Percentiles rank a stretch among this genome's conserved stretches.
Evolutionary conservation across 2,888 invertebrate species (phyloP).

Genomic region (Rapana venosa): DNA sequence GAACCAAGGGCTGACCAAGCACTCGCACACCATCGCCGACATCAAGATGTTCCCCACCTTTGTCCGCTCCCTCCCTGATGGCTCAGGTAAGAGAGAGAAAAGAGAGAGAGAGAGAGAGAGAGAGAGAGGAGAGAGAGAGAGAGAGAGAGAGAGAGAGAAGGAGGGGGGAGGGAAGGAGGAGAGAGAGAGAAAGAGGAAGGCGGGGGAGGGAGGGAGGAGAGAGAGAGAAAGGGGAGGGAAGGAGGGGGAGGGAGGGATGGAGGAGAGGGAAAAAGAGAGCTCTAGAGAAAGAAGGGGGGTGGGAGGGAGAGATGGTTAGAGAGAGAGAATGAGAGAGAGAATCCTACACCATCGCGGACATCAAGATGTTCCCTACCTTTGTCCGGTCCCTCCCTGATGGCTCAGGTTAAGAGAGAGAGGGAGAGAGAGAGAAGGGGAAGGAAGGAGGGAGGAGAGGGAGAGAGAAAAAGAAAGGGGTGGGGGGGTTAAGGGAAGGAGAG

Average conservation of each 20-base stretch:
- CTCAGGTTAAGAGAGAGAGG: conserved; percentile 82
- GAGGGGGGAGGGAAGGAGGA: background rate
- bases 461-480: no score
- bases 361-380: conserved; percentile 97
- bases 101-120: background rate
- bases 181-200: background rate
- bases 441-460: no score
- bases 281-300: background rate
- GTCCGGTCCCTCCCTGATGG: conserved; percentile 97
- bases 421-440: no score
- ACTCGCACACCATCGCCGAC: conserved; percentile 87
- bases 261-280: no score
- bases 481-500: no score
- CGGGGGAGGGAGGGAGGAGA: background rate
- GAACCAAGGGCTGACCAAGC: conserved; percentile 87
- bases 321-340: no score
- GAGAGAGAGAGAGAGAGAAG: background rate
- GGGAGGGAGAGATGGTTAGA: no score
- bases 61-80: conserved; percentile 96
- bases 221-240: background rate
- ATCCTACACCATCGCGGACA: conserved; percentile 87
- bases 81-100: conserved; percentile 83
- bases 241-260: background rate
- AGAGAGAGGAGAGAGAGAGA: background rate
- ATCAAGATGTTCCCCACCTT: conserved; percentile 98